These are phyloP conservation scores for Theocolax elegans DNA, from an alignment of 1,140 invertebrate genomes.

Conservation along the genomic window DNA sequence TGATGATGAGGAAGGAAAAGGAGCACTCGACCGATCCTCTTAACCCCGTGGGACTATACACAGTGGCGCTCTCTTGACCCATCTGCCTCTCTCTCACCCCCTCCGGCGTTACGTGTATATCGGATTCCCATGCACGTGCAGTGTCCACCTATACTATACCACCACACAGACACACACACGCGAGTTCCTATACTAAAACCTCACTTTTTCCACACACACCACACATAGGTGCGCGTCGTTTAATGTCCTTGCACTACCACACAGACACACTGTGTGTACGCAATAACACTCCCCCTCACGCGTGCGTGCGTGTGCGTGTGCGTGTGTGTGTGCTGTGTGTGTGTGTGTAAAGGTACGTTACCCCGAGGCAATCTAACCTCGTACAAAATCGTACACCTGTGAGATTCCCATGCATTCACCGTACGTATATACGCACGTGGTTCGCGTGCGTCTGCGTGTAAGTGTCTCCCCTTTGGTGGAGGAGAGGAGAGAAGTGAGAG, in stretches of 20 bases:
- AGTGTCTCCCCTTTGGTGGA: background rate
- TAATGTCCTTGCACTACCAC: too few relatives aligned
- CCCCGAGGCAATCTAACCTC: constrained; percentile 17
- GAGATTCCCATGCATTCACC: constrained; percentile 63
- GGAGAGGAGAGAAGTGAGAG: constrained; percentile 38
- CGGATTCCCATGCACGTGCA: constrained; percentile 66
- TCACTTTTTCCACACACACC: too few relatives aligned
- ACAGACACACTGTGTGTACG: too few relatives aligned
- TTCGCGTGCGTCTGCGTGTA: background rate
- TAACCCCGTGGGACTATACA: constrained; percentile 54
- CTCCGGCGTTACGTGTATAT: constrained; percentile 44
- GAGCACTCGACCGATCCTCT: constrained; percentile 40
- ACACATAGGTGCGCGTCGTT: too few relatives aligned
- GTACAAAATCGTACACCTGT: constrained; percentile 64
- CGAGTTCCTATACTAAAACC: too few relatives aligned
- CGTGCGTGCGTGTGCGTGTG: background rate
- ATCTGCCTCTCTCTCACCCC: constrained; percentile 45
- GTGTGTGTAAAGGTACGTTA: constrained; percentile 7
- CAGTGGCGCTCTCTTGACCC: constrained; percentile 54
- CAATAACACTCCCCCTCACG: too few relatives aligned
- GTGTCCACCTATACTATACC: constrained; percentile 65
- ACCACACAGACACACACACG: too few relatives aligned
- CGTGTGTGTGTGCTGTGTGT: background rate
- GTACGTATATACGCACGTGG: constrained; percentile 40
- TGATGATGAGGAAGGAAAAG: too few relatives aligned